A percentile compares a stretch with the other conserved stretches of the same genome.
Evolutionary conservation across 2,888 invertebrate genomes (phyloP).

Genomic region (Phengaris alcon): DNA sequence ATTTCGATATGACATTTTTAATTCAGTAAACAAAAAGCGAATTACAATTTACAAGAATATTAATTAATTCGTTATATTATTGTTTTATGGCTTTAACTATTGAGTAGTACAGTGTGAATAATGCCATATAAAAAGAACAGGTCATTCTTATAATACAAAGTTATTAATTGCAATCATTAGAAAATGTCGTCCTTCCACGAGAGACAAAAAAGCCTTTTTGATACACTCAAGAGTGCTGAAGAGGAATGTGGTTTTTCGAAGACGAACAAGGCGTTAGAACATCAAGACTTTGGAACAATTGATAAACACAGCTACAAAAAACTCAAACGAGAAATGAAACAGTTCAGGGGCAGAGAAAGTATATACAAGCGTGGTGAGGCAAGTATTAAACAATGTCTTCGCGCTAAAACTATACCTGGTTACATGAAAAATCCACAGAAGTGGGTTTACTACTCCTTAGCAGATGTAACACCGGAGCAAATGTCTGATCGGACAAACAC

Average conservation of each 20-base stretch:
- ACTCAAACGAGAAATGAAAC: slow-evolving; percentile 76
- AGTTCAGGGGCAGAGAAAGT: slow-evolving; percentile 85
- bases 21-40: no score
- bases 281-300: slow-evolving; percentile 56
- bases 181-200: slow-evolving; percentile 74
- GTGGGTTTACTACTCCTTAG: slow-evolving; percentile 89
- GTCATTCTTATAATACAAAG: no score
- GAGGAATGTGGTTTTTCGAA: slow-evolving; percentile 69
- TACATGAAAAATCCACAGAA: slow-evolving; percentile 87
- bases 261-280: slow-evolving; percentile 53
- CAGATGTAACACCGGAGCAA: slow-evolving; percentile 86
- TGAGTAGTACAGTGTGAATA: no score
- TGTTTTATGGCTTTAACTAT: no score
- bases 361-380: slow-evolving; percentile 88
- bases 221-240: slow-evolving; percentile 82
- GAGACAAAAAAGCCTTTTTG: slow-evolving; percentile 85
- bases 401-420: slow-evolving; percentile 60
- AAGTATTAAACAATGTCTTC: slow-evolving; percentile 79
- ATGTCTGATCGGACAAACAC: slow-evolving; percentile 89
- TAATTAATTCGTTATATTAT: neutral
- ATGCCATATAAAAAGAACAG: no score
- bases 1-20: no score
- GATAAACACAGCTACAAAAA: slow-evolving; percentile 59
- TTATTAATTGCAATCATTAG: neutral
- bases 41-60: no score